Percentiles rank a stretch among this genome's conserved stretches.
Conservation (phyloP, 2,113 vertebrate genomes). For the Varanus komodoensis region DNA sequence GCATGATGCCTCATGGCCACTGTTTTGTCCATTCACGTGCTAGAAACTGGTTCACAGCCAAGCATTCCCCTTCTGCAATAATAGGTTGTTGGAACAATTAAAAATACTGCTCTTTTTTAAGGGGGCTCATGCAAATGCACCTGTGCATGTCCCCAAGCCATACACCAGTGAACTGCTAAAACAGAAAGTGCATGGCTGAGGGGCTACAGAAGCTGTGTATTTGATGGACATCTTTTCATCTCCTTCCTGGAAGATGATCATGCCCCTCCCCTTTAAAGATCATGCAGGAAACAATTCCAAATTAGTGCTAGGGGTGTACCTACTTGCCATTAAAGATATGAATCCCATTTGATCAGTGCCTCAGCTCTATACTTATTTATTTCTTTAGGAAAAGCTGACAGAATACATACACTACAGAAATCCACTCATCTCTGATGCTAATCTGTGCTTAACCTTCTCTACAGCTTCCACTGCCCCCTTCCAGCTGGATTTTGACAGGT, state of each 20-base stretch:
- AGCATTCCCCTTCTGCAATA: background rate
- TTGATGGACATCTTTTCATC: background rate
- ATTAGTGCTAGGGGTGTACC: conserved; percentile 3
- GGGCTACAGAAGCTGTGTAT: background rate
- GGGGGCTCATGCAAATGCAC: background rate
- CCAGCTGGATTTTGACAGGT: conserved; percentile 38
- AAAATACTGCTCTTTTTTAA: conserved; percentile 11
- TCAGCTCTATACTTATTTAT: background rate
- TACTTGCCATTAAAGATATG: background rate
- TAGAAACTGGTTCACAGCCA: background rate
- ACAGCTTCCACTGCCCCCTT: conserved; percentile 4
- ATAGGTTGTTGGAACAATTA: background rate
- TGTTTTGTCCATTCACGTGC: background rate
- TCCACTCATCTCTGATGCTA: conserved; percentile 31
- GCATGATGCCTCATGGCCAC: background rate
- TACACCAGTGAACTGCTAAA: background rate
- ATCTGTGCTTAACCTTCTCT: conserved; percentile 41
- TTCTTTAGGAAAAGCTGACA: conserved; percentile 15
- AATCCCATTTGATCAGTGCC: conserved; percentile 15
- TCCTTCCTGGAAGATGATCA: conserved; percentile 22
- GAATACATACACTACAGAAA: background rate
- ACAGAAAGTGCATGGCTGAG: background rate
- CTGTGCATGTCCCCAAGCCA: background rate
- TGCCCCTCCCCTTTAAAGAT: background rate
- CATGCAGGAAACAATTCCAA: background rate